Evolutionary conservation across 2,797 vertebrate genomes (phyloP).

Genomic region (Hypotaenidia philippensis): DNA sequence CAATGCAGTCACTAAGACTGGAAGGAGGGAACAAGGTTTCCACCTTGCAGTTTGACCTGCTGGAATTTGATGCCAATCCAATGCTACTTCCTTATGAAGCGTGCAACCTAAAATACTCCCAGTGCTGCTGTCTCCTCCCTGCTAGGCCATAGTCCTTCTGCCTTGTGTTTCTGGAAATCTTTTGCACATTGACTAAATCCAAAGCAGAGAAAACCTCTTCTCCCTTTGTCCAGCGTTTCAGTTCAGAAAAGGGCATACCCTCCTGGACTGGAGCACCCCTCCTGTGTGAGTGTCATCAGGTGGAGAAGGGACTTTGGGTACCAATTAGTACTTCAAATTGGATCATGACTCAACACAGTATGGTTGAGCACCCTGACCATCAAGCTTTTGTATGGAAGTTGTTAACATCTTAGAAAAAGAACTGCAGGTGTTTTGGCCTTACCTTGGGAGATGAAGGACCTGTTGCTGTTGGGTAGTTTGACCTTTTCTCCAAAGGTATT

Average conservation of each 20-base stretch:
- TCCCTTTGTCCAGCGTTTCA: background rate
- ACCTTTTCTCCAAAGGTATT: too few species aligned
- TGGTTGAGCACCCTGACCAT: fast-evolving
- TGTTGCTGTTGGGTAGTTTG: background rate
- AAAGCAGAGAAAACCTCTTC: background rate
- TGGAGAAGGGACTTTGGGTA: background rate
- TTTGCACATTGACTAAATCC: background rate
- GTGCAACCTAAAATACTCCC: background rate
- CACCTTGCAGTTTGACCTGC: background rate
- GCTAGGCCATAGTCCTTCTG: background rate
- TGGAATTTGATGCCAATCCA: background rate
- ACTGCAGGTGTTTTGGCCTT: background rate
- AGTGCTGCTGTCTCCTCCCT: background rate
- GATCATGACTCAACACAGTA: background rate
- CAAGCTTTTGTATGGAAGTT: background rate
- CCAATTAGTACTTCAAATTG: background rate
- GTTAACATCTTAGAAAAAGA: background rate
- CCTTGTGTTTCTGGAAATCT: background rate
- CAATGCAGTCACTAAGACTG: fast-evolving
- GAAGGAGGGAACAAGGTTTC: background rate
- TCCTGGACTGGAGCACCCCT: background rate
- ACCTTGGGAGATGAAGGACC: background rate
- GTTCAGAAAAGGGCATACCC: background rate
- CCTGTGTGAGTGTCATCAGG: background rate
- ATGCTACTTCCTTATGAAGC: background rate